Evolutionary conservation across 2,113 vertebrate species (phyloP).

Genomic region (Orthonyx spaldingii): DNA sequence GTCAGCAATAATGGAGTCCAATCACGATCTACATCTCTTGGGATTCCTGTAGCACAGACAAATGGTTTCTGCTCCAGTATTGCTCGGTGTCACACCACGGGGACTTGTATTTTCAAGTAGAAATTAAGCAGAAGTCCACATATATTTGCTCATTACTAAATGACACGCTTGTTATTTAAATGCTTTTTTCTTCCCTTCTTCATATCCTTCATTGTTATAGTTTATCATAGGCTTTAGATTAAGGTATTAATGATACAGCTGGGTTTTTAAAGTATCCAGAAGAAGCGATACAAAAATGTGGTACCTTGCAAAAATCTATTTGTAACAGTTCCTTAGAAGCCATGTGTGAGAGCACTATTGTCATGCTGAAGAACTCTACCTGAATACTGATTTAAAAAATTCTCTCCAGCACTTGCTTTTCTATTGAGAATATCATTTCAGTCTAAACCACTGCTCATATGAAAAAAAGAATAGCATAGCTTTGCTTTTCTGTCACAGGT

Average conservation of each 20-base stretch:
- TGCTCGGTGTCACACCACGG: neutral
- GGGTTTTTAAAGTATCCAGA: neutral
- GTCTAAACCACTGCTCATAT: neutral
- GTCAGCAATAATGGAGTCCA: conserved; percentile 5
- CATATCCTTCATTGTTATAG: neutral
- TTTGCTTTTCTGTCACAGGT: neutral
- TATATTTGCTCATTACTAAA: neutral
- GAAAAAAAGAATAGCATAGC: neutral
- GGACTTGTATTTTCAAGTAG: neutral
- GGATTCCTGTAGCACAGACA: neutral
- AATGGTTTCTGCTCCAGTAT: neutral
- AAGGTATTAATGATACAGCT: neutral
- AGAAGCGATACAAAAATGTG: neutral
- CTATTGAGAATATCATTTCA: neutral
- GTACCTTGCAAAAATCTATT: neutral
- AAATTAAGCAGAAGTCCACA: neutral
- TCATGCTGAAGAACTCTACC: neutral
- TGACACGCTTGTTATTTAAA: neutral
- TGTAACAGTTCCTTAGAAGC: neutral
- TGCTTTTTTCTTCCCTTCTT: neutral
- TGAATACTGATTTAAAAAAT: neutral
- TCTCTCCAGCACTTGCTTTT: neutral
- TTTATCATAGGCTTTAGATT: neutral
- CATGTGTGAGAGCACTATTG: neutral
- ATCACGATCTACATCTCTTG: neutral